Percentiles rank a stretch among this genome's conserved stretches.
These are phyloP conservation scores for Chlorops oryzae DNA, from an alignment of 1,140 invertebrate species.

Conservation along the genomic window DNA sequence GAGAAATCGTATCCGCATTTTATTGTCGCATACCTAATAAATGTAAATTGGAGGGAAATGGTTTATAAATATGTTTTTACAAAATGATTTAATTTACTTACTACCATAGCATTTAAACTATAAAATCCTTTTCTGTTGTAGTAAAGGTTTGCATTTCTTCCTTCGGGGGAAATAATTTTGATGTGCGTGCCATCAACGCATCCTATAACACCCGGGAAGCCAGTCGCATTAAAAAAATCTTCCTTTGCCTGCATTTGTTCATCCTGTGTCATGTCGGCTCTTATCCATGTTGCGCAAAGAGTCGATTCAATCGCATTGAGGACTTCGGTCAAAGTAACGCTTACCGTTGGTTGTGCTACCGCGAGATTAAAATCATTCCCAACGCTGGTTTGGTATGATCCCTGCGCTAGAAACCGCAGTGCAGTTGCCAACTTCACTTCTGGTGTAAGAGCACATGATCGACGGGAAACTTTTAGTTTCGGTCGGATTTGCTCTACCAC, in stretches of 20 bases:
- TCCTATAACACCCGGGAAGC: conserved; percentile 1
- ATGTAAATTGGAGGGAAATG: no score
- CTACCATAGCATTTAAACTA: not conserved
- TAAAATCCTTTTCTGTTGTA: conserved; percentile 6
- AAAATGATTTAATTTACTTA: no score
- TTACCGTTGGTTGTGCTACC: not conserved
- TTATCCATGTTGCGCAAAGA: not conserved
- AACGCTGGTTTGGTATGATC: conserved; percentile 1
- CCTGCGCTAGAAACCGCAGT: conserved; percentile 8
- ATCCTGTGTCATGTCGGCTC: conserved; percentile 4
- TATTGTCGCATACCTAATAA: no score
- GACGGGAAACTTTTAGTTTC: not conserved
- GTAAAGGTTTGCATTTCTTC: not conserved
- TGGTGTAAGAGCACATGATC: not conserved
- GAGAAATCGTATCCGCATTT: no score
- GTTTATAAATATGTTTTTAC: no score
- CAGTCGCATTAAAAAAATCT: not conserved
- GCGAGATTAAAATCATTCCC: conserved; percentile 6
- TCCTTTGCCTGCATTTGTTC: no score
- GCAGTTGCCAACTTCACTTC: conserved; percentile 6
- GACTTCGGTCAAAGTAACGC: not conserved
- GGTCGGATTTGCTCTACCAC: conserved; percentile 2
- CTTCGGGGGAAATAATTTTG: not conserved
- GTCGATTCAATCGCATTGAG: not conserved
- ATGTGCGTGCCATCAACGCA: conserved; percentile 7